A percentile compares a stretch with the other conserved stretches of the same genome.
Evolutionary conservation across 2,797 vertebrate species (phyloP).

Genomic region (Antennarius maculatus): DNA sequence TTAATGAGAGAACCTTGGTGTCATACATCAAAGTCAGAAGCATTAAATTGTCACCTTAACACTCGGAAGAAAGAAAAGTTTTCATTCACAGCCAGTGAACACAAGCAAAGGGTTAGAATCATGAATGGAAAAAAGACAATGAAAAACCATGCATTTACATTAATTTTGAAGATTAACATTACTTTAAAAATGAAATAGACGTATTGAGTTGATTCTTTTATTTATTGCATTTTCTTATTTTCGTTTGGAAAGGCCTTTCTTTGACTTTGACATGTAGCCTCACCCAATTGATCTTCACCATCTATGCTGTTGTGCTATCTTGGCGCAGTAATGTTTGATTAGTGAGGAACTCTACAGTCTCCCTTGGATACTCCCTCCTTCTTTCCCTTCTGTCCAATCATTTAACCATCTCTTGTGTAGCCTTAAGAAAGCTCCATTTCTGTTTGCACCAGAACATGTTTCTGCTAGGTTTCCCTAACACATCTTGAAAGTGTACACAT

Average conservation of each 20-base stretch:
- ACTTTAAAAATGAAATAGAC: not conserved
- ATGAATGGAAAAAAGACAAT: not conserved
- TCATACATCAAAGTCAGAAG: slow-evolving; percentile 6
- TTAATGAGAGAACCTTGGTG: slow-evolving; percentile 20
- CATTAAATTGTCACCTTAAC: slow-evolving; percentile 4
- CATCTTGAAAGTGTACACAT: slow-evolving; percentile 78
- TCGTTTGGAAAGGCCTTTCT: not conserved
- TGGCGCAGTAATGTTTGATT: not conserved
- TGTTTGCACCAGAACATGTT: slow-evolving; percentile 63
- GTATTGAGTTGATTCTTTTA: too few relatives aligned
- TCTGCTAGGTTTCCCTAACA: slow-evolving; percentile 75
- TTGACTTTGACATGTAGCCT: not conserved
- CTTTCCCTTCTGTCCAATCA: slow-evolving; percentile 42
- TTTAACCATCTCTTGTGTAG: slow-evolving; percentile 49
- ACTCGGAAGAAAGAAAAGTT: slow-evolving; percentile 6
- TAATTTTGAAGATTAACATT: not conserved
- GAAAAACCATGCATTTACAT: slow-evolving; percentile 1
- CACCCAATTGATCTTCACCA: not conserved
- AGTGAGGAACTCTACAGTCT: slow-evolving; percentile 6
- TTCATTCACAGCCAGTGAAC: not conserved
- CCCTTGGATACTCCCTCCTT: slow-evolving; percentile 5
- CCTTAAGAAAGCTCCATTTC: slow-evolving; percentile 63
- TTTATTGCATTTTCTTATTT: not conserved
- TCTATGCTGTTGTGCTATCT: too few relatives aligned
- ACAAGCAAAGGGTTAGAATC: not conserved